A percentile compares a stretch with the other conserved stretches of the same genome.
Evolutionary conservation across 2,797 vertebrate species (phyloP).

Genomic region (Acomys russatus): DNA sequence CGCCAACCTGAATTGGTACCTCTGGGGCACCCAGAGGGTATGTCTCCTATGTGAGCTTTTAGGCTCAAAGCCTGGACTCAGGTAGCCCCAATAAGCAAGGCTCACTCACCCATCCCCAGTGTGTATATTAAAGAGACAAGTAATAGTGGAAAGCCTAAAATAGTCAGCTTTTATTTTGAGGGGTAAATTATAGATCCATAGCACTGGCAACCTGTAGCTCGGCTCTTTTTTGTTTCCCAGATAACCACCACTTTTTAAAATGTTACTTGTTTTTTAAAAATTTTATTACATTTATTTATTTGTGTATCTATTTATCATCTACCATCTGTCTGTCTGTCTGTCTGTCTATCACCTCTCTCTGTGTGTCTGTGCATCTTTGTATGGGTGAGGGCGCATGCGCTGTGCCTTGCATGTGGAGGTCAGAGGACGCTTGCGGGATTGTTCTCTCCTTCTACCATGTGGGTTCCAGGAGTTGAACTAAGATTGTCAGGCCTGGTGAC

Average conservation of each 20-base stretch:
- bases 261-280: not conserved
- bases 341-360: not conserved
- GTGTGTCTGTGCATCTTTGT: not conserved
- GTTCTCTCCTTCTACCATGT: not conserved
- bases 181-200: not conserved
- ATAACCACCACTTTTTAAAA: not conserved
- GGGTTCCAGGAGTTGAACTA: not conserved
- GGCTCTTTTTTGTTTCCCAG: not conserved
- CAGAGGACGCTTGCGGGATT: not conserved
- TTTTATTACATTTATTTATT: not conserved
- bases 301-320: not conserved
- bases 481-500: not conserved
- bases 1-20: not conserved
- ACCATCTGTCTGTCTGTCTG: not conserved
- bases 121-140: not conserved
- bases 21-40: too few relatives aligned
- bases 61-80: not conserved
- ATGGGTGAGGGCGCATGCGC: not conserved
- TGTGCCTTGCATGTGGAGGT: not conserved
- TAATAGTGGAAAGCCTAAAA: not conserved
- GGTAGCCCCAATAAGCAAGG: not conserved
- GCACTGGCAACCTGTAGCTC: not conserved
- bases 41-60: not conserved
- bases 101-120: not conserved
- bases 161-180: not conserved